A percentile compares a stretch with the other conserved stretches of the same genome.
phyloP scores from a whole-genome alignment of 2,888 invertebrate genomes.

The Xanthostigma xanthostigma region DNA sequence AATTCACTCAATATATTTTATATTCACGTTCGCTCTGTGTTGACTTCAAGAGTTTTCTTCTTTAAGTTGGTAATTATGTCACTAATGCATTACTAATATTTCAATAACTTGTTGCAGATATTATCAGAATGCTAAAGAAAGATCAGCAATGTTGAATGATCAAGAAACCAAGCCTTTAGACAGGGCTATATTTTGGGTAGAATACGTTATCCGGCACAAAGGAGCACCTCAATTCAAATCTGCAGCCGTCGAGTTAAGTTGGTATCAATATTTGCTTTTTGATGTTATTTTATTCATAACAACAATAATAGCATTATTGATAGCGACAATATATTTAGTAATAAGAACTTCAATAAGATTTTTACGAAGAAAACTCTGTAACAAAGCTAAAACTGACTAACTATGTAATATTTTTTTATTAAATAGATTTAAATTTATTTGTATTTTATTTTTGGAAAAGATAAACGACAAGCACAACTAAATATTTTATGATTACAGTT shows the following conservation, averaged over 20 bases:
- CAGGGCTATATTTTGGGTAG: slow-evolving; percentile 7
- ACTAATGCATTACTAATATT: neutral
- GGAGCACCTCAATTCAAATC: slow-evolving; percentile 5
- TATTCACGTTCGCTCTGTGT: neutral
- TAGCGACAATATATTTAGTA: neutral
- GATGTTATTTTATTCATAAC: slow-evolving; percentile 3
- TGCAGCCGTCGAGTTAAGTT: slow-evolving; percentile 2
- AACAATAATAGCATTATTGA: neutral
- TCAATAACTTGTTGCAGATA: slow-evolving; percentile 4
- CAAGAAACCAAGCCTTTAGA: slow-evolving; percentile 5
- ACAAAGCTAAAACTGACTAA: too few species aligned
- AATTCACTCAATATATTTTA: neutral
- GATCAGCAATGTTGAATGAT: slow-evolving; percentile 4
- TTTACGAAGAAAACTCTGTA: too few species aligned
- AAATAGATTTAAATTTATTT: too few species aligned
- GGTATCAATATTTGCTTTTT: slow-evolving; percentile 5
- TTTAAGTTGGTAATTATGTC: neutral
- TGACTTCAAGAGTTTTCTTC: neutral
- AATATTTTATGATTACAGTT: too few species aligned
- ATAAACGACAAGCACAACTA: too few species aligned
- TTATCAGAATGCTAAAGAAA: neutral
- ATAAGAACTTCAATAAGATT: too few species aligned
- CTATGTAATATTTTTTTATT: too few species aligned
- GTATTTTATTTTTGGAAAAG: too few species aligned
- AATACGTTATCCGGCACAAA: slow-evolving; percentile 6